Evolutionary conservation across 2,113 vertebrate genomes (phyloP).

Genomic region (Platichthys stellatus): DNA sequence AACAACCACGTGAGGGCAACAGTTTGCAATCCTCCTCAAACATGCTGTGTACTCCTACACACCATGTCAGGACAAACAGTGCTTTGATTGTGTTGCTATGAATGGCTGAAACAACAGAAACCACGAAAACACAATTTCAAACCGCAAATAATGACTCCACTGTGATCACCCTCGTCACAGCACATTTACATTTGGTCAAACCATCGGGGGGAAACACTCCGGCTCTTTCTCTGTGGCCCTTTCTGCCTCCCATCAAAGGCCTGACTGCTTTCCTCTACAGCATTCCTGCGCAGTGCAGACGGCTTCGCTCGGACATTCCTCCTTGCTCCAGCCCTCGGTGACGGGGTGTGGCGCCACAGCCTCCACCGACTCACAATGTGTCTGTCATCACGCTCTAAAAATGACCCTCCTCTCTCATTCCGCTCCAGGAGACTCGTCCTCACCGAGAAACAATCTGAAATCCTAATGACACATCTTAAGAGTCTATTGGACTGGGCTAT

Average conservation of each 20-base stretch:
- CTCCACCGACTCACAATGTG: slow-evolving; percentile 47
- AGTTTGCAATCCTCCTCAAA: slow-evolving; percentile 2
- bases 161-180: slow-evolving; percentile 30
- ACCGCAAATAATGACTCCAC: slow-evolving; percentile 45
- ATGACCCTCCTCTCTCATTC: slow-evolving; percentile 25
- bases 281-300: slow-evolving; percentile 16
- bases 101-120: slow-evolving; percentile 41
- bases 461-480: background rate
- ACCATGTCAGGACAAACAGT: slow-evolving; percentile 32
- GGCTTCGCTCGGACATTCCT: slow-evolving; percentile 25
- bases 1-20: slow-evolving; percentile 27
- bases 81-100: slow-evolving; percentile 51
- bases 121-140: slow-evolving; percentile 46
- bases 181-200: slow-evolving; percentile 31
- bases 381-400: slow-evolving; percentile 64
- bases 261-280: background rate
- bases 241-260: slow-evolving; percentile 9
- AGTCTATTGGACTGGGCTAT: too few species aligned
- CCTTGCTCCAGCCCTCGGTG: slow-evolving; percentile 12
- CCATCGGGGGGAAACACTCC: slow-evolving; percentile 22
- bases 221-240: slow-evolving; percentile 1
- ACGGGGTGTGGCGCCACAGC: slow-evolving; percentile 43
- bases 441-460: background rate
- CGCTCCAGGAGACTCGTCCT: slow-evolving; percentile 40
- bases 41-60: slow-evolving; percentile 10